A percentile compares a stretch with the other conserved stretches of the same genome.
These are phyloP conservation scores for Crocallis elinguaria DNA, from an alignment of 2,888 invertebrate genomes.

Conservation along the genomic window DNA sequence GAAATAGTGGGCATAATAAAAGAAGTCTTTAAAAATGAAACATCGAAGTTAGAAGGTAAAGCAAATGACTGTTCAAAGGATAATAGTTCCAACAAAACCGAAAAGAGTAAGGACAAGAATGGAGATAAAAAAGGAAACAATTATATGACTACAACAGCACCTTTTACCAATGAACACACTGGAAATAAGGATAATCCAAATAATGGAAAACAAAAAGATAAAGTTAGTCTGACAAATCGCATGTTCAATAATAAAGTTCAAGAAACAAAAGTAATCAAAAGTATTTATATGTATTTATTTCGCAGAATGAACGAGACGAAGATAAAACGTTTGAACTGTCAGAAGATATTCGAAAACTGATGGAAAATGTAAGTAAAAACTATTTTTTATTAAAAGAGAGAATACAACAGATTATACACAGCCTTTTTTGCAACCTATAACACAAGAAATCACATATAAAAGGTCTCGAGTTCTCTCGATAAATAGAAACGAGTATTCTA, in stretches of 20 bases:
- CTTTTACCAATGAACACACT: not conserved
- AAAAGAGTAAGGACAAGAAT: not conserved
- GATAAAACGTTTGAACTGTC: conserved; percentile 16
- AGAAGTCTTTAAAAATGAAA: conserved; percentile 10
- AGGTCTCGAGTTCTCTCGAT: too few relatives aligned
- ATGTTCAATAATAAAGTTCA: not conserved
- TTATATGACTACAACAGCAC: not conserved
- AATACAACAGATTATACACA: too few relatives aligned
- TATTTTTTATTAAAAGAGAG: too few relatives aligned
- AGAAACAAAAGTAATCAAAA: not conserved
- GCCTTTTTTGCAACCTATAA: too few relatives aligned
- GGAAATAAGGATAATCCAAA: not conserved
- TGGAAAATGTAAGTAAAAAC: conserved; percentile 45
- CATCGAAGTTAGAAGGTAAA: conserved; percentile 7
- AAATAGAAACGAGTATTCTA: too few relatives aligned
- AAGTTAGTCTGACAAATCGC: not conserved
- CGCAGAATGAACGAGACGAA: not conserved
- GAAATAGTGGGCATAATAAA: conserved; percentile 9
- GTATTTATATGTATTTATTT: not conserved
- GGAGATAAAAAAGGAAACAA: not conserved
- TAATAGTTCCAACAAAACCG: not conserved
- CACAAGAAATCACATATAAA: too few relatives aligned
- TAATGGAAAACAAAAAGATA: not conserved
- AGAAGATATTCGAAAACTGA: conserved; percentile 36
- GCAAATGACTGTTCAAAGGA: not conserved